Conservation (phyloP, 2,797 vertebrate species). For the Sternotherus odoratus region DNA sequence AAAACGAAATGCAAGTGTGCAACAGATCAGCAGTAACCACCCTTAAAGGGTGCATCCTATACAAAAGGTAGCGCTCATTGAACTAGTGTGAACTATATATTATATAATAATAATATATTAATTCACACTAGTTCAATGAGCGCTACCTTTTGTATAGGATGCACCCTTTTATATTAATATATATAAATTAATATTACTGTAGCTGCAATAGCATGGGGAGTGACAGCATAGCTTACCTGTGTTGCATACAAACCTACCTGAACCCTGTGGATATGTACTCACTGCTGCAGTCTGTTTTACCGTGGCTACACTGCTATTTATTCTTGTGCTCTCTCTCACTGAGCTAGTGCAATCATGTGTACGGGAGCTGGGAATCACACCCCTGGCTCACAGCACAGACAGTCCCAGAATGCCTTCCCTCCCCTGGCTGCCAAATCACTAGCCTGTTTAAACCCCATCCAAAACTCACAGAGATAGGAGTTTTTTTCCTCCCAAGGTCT, state of each 20-base stretch:
- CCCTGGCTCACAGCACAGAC: background rate
- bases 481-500: background rate
- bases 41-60: background rate
- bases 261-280: background rate
- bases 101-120: no score
- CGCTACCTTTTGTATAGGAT: no score
- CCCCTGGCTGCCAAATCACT: slow-evolving; percentile 10
- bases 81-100: background rate
- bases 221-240: background rate
- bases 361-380: background rate
- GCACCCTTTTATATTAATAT: no score
- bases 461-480: background rate
- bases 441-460: slow-evolving; percentile 12
- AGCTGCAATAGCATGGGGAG: background rate
- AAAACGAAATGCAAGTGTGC: slow-evolving; percentile 10
- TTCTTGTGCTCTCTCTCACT: background rate
- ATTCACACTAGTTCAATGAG: no score
- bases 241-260: background rate
- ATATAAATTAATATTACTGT: background rate
- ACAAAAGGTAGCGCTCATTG: background rate
- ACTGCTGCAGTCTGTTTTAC: background rate
- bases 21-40: background rate
- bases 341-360: background rate
- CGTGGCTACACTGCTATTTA: background rate
- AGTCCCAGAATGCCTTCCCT: background rate